Conservation (phyloP, 2,113 vertebrate genomes). For the Loxodonta africana region DNA sequence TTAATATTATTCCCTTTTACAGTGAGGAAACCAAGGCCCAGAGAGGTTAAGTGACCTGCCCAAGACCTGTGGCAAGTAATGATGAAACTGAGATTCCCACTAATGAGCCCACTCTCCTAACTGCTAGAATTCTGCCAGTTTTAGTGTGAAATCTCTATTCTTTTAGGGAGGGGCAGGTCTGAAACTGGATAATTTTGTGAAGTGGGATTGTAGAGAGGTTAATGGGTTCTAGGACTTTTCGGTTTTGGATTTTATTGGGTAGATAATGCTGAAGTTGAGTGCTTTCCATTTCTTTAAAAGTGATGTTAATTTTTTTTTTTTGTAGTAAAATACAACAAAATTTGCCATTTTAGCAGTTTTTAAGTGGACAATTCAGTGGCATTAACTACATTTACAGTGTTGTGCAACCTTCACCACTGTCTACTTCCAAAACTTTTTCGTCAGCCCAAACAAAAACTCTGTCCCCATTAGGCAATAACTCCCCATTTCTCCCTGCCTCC, state of each 20-base stretch:
- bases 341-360: background rate
- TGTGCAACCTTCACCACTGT: background rate
- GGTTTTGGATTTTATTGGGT: background rate
- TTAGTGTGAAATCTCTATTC: background rate
- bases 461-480: background rate
- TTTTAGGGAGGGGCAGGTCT: background rate
- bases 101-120: background rate
- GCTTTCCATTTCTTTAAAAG: background rate
- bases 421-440: background rate
- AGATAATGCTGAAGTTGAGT: background rate
- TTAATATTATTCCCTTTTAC: slow-evolving; percentile 43
- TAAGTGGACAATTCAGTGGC: background rate
- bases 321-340: background rate
- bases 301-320: background rate
- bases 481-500: background rate
- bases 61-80: slow-evolving; percentile 3
- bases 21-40: slow-evolving; percentile 6
- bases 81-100: background rate
- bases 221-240: background rate
- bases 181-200: background rate
- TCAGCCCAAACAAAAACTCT: background rate
- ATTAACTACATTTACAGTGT: background rate
- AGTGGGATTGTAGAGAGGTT: background rate
- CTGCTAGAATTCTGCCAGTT: background rate
- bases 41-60: slow-evolving; percentile 28